Conservation (phyloP, 2,888 invertebrate genomes). For the Caenorhabditis macrosperma region DNA sequence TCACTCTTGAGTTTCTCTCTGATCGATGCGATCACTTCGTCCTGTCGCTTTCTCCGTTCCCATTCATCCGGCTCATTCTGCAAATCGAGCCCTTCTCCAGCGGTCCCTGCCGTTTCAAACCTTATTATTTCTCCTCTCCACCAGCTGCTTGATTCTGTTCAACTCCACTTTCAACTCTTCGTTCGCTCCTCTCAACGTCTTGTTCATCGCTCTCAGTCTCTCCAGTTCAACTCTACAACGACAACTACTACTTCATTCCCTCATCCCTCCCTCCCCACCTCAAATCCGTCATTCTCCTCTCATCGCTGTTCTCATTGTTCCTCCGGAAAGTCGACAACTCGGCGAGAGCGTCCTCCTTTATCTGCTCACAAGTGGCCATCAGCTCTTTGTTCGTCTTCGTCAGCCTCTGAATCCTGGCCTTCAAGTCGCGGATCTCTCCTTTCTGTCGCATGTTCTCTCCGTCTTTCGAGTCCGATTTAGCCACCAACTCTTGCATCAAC, state of each 20-base stretch:
- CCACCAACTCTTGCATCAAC: slow-evolving; percentile 40
- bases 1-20: slow-evolving; percentile 37
- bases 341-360: slow-evolving; percentile 64
- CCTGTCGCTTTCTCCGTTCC: slow-evolving; percentile 40
- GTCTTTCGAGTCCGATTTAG: slow-evolving; percentile 44
- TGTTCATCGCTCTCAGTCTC: slow-evolving; percentile 22
- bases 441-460: slow-evolving; percentile 45
- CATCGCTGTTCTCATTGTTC: slow-evolving; percentile 52
- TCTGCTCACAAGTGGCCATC: slow-evolving; percentile 65
- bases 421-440: slow-evolving; percentile 60
- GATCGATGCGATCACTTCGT: slow-evolving; percentile 28
- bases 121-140: slow-evolving; percentile 24
- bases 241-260: neutral
- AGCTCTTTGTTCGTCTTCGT: slow-evolving; percentile 62
- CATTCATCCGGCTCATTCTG: slow-evolving; percentile 55
- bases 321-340: slow-evolving; percentile 56
- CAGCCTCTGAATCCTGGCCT: slow-evolving; percentile 44
- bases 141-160: slow-evolving; percentile 49
- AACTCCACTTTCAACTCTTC: slow-evolving; percentile 52
- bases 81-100: neutral
- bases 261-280: slow-evolving; percentile 9
- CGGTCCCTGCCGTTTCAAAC: neutral
- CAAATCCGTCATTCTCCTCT: slow-evolving; percentile 35
- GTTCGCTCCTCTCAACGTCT: slow-evolving; percentile 26
- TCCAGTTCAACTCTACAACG: slow-evolving; percentile 56